phyloP scores from a whole-genome alignment of 2,888 invertebrate species.

The Spicauda simplicius region DNA sequence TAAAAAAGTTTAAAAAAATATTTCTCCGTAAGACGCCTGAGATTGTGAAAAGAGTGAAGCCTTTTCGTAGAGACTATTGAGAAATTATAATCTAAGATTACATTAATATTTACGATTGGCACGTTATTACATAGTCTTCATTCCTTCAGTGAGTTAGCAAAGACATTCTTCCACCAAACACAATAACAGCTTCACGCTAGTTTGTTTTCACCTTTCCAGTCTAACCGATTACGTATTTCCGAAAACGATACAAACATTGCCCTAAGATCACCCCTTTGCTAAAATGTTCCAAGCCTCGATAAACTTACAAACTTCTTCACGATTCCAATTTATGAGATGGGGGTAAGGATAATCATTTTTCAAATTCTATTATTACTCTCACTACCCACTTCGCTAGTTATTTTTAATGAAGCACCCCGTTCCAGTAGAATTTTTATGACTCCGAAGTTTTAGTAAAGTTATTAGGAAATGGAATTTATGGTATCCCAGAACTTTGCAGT shows the following conservation, averaged over 20 bases:
- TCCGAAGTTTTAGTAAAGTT: slow-evolving; percentile 30
- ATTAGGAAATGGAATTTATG: slow-evolving; percentile 35
- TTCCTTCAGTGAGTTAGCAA: too few species aligned
- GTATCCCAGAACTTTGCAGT: slow-evolving; percentile 28
- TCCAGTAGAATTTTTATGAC: slow-evolving; percentile 48
- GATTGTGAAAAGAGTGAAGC: too few species aligned
- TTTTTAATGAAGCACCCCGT: slow-evolving; percentile 57
- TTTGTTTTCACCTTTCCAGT: too few species aligned
- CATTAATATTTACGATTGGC: too few species aligned
- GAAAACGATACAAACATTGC: background rate
- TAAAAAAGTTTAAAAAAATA: too few species aligned
- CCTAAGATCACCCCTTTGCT: background rate
- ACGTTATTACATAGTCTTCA: too few species aligned
- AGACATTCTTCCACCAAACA: too few species aligned
- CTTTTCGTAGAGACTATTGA: too few species aligned
- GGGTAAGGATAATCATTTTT: slow-evolving; percentile 56
- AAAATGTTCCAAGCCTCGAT: background rate
- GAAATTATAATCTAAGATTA: too few species aligned
- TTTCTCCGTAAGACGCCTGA: too few species aligned
- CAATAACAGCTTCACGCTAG: too few species aligned
- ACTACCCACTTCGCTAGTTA: slow-evolving; percentile 51
- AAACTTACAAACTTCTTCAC: slow-evolving; percentile 15
- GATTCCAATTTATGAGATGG: slow-evolving; percentile 22
- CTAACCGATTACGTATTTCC: too few species aligned
- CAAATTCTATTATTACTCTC: slow-evolving; percentile 57